Evolutionary conservation across 2,888 invertebrate genomes (phyloP).

Genomic region (Unio delphinus): DNA sequence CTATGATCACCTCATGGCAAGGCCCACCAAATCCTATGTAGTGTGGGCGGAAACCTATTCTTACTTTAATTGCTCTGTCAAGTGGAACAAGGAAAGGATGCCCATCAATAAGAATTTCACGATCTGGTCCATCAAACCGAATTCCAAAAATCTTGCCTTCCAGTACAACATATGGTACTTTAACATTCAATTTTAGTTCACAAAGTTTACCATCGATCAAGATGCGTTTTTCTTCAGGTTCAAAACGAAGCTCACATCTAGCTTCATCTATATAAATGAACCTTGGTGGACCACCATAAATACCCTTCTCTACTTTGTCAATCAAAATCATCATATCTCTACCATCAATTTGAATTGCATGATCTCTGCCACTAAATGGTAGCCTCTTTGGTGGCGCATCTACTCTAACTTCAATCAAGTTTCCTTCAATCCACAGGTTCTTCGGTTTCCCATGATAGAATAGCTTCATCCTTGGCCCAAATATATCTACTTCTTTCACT

Average conservation of each 20-base stretch:
- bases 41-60: slow-evolving; percentile 55
- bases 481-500: slow-evolving; percentile 51
- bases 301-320: slow-evolving; percentile 80
- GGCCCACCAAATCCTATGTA: slow-evolving; percentile 70
- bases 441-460: slow-evolving; percentile 63
- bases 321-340: slow-evolving; percentile 84
- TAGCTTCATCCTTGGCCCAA: slow-evolving; percentile 43
- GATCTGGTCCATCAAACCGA: slow-evolving; percentile 90
- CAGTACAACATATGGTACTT: slow-evolving; percentile 67
- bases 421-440: slow-evolving; percentile 66
- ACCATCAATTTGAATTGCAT: slow-evolving; percentile 89
- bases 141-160: slow-evolving; percentile 76
- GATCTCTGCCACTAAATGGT: slow-evolving; percentile 84
- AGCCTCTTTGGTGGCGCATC: slow-evolving; percentile 74
- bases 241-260: slow-evolving; percentile 82
- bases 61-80: slow-evolving; percentile 73
- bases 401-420: slow-evolving; percentile 61
- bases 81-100: slow-evolving; percentile 75
- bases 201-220: slow-evolving; percentile 77
- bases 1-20: slow-evolving; percentile 69
- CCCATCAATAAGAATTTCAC: slow-evolving; percentile 91
- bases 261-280: slow-evolving; percentile 85
- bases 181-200: slow-evolving; percentile 60
- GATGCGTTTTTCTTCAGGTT: slow-evolving; percentile 92
- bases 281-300: slow-evolving; percentile 85